Evolutionary conservation across 1,140 invertebrate species (phyloP).

Genomic region (Phenacoccus solenopsis): DNA sequence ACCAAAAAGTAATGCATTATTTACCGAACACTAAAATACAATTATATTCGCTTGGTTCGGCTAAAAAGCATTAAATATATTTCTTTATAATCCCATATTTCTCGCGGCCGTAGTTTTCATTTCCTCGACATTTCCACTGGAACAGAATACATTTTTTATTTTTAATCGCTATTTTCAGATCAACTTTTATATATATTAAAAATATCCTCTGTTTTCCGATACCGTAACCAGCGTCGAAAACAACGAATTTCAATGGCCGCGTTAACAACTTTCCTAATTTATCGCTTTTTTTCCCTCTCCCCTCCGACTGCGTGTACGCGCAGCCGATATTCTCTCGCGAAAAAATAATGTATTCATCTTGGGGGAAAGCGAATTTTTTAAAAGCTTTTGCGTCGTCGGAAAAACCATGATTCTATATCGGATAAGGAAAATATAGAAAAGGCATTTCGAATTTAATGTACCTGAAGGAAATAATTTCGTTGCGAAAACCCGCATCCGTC

Average conservation of each 20-base stretch:
- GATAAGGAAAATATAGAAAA: slow-evolving; percentile 11
- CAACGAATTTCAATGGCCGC: background rate
- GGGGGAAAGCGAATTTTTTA: background rate
- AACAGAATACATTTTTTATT: slow-evolving; percentile 7
- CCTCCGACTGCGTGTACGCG: background rate
- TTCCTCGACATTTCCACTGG: background rate
- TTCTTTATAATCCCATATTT: background rate
- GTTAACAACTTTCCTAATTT: slow-evolving; percentile 14
- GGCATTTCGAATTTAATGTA: slow-evolving; percentile 14
- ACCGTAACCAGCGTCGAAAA: background rate
- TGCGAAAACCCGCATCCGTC: background rate
- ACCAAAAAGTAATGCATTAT: slow-evolving; percentile 2
- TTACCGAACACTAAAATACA: slow-evolving; percentile 2
- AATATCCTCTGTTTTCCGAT: background rate
- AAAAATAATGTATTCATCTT: background rate
- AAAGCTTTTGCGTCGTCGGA: background rate
- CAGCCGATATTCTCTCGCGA: background rate
- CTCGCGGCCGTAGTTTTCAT: background rate
- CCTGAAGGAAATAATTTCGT: slow-evolving; percentile 12
- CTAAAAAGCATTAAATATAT: slow-evolving; percentile 3
- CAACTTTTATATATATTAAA: slow-evolving; percentile 11
- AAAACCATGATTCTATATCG: slow-evolving; percentile 9
- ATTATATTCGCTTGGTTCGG: background rate
- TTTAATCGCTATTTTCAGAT: slow-evolving; percentile 13
- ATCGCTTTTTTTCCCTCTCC: background rate